Evolutionary conservation across 2,797 vertebrate species (phyloP), one percentile per base, ranked within the genome.

Genomic region (Chaunax sp.): DNA sequence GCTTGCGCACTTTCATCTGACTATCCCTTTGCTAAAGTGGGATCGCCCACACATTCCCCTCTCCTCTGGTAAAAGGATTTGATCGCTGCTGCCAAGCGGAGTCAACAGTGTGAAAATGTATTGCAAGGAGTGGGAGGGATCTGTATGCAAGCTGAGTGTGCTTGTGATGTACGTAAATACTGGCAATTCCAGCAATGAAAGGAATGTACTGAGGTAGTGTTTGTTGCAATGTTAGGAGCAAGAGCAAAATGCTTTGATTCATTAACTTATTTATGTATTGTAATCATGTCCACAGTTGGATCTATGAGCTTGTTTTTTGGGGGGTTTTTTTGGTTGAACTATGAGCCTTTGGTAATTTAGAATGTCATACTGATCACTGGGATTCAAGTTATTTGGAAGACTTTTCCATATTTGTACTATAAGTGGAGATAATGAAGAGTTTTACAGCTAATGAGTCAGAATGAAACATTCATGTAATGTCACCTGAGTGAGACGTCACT

Each of bases 41-140:
- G 71, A 75, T 85, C 80, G 74, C 91, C 92, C 87, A 92, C 92
- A 72, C 82, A 51, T 70, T 81, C 77, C 70, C 83, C 75, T 85
- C 73, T 74, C 60, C 66, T 64, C 65, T 68, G 73, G 28, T 73
- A 86, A 82, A 84, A 70, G 59, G 75, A 87, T 90, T 87, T 85
- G 82, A 91, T 89, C 73, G 49, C 77, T 74, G 80, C 75, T 89
- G 88, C 89, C 74, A 83, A 83, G 76, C 61, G 14, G 49, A 72
- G 77, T 83, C 72, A 68, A 75, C 33, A 54, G 60, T 81, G 67
- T 83, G 66, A 30, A 82, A 86, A 90, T 81, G 62, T 70, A 80
- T 65, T 69, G 83, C 65, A 66, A 64, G 16, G 75, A 82, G 68
- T 80, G 69, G 78, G 79, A 82, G 82, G 72, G 66, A 69, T 81